Base-by-base conservation (phyloP, 2,113 vertebrate species). In the Hucho hucho region DNA sequence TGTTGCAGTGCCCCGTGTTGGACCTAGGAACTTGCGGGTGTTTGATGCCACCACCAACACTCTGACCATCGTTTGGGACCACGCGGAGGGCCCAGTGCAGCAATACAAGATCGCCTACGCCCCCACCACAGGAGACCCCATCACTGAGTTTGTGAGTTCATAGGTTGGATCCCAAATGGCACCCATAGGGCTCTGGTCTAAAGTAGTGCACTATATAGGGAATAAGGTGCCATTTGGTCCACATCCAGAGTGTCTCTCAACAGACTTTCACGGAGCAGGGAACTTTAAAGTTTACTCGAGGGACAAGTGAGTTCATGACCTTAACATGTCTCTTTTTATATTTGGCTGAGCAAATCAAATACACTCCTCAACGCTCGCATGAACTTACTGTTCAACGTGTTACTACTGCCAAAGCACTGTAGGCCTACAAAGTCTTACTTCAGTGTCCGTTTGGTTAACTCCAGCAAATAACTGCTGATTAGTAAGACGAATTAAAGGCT, bases 21-120 rank as follows among this genome's bases (percentile, higher is more conserved):
- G 96, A 6, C 97, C 98, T 74, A 94, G 95, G 83, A 98, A 98
- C 74, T 87, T 99, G 81, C 94, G 95, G 5, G 95, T 99, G 72
- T 97, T 94, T 0, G 96, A 95, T 4, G 94, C 95, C 87, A 98
- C 96, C 72, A 98, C 97, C 76, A 97, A 93, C 71, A 97, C 94
- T 29, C 94, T 99, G 63, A 97, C 94, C 74, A 93, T 98, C 0
- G 90, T 93, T 75, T 99, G 98, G 98, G 97, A 98, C 75, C 97
- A 98, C 37, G 98, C 97, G 0, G 97, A 98, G 64, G 98, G 98
- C 0, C 95, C 95, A 0, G 97, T 99, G 6, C 93, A 94, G 72
- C 97, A 98, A 68, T 99, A 99, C 84, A 93, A 87, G 85, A 95
- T 99, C 29, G 85, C 92, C 85, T 99, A 97, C 75, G 95, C 96